Base-by-base conservation (phyloP, 2,113 vertebrate species). In the Mixornis gularis region DNA sequence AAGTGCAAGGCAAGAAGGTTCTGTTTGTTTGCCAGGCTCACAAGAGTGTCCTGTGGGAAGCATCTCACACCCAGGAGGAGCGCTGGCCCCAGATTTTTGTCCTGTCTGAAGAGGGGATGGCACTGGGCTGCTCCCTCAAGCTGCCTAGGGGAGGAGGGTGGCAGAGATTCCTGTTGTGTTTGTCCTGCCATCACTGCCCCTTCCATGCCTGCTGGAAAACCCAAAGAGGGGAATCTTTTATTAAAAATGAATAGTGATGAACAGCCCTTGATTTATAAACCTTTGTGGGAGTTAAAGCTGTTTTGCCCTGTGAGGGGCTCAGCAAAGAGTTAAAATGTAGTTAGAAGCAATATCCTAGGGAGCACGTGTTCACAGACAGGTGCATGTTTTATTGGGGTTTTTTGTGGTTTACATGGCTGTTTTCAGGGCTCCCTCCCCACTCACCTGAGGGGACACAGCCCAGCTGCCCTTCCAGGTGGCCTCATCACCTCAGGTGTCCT, bases 21-120 rank as follows among this genome's bases (percentile, higher is more conserved):
- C 38, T 17, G 9, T 43, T 72, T 43, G 29, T 48, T 66, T 49
- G 29, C 17, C 46, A 12, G 30, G 18, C 20, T 21, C 46, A 21
- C 2, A 44, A 44, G 27, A 10, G 17, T 12, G 6, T 32, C 34
- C n/a, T 0, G 0, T 0, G 2, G 24, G n/a, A 66, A 62, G 41
- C 15, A 21, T n/a, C 22, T 79, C 20, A 40, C 12, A 17, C 58
- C 15, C 14, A 12, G 26, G 21, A 58, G 32, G 29, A 10, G 7
- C 34, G 7, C 58, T 48, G 36, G 10, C 48, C 17, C 44, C 32
- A 15, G 17, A 21, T 65, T 79, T 77, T 62, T 55, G 38, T 12
- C 9, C 17, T 2, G 2, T 69, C 16, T 65, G 13, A 60, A 32
- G 7, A 21, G 25, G 34, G 24, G 9, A 11, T 55, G 44, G 26